Evolutionary conservation across 2,113 vertebrate species (phyloP), one percentile per base, ranked within the genome.

Genomic region (Bos javanicus): DNA sequence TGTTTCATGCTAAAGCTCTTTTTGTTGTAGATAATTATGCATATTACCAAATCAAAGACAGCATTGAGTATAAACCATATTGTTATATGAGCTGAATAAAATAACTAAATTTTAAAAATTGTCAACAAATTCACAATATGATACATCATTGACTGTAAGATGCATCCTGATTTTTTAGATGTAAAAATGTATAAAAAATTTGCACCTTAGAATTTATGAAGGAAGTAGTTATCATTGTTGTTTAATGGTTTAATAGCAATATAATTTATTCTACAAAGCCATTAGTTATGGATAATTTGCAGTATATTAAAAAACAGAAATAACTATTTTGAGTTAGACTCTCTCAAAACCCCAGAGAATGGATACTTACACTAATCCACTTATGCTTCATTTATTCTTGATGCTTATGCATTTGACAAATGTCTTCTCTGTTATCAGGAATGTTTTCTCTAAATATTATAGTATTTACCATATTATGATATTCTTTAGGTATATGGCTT

Each of bases 231-330:
- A 94, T 96, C 23, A 64, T 74, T 90, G 52, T 92, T 14, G 17
- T 78, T 95, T 90, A 91, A 81, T 96, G 43, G 5, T 57, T 95
- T 97, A 93, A 71, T 94, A 94, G 15, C n/a, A 86, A 67, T 94
- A 89, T n/a, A 96, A 92, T 90, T 89, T 92, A 94, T 95, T 90
- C 43, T 90, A 87, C 17, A 94, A 86, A 89, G 21, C 23, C 15
- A 90, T 97, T 80, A 97, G 87, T 90, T 90, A 96, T 80, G 86
- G 74, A 88, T 95, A 94, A 97, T 94, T 95, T 97, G 16, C 16
- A 64, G 48, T 96, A 59, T 95, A 93, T 93, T 96, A 89, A 90
- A 91, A 94, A 97, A 60, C 39, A 86, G 6, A 94, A 91, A 92
- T 81, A 62, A 95, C 94, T 93, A 85, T 96, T 97, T 92, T 43